Evolutionary conservation across 2,797 vertebrate species (phyloP), one percentile per base, ranked within the genome.

Genomic region (Alosa sapidissima): DNA sequence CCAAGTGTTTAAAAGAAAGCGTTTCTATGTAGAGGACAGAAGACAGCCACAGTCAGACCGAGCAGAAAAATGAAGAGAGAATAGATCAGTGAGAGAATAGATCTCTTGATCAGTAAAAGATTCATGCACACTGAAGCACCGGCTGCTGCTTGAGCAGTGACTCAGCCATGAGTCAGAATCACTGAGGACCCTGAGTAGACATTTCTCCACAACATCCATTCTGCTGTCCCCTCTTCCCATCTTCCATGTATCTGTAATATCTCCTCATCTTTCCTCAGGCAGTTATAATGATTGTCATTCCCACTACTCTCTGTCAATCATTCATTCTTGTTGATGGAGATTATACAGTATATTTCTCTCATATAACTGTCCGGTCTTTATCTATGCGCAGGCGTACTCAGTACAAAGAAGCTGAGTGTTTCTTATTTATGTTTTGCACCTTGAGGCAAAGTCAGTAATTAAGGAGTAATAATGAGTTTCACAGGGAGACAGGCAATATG

Each of bases 81-180:
- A 33, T 62, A 13, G 62, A 68, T 28, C 24, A 13, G 62, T 4
- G 28, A 33, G 24, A 33, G 62, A 68, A 33, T 8, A 33, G 19
- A 68, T 28, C 24, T 68, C 68, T 75, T 75, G 68, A 75, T 75
- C 33, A 33, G 68, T 75, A 75, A 45, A 75, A 52, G 2, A 52
- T 36, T 55, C 47, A 82, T 33, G 54, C 33, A 14, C 81, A 28
- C 81, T 55, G 81, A 45, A 75, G 45, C 68, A 45, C 68, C 7
- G 68, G 36, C 68, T 45, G 14, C 36, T 21, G 41, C 41, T 41
- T 41, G 41, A 1, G 19, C 21, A 62, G 58, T 75, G 68, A 75
- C 36, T 75, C 68, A 75, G 33, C 14, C 33, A 45, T 75, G 68
- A 75, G 68, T 75, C 68, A 75, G 24, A 36, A 11, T 41, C 14